These are phyloP conservation scores for Exocentrus adspersus DNA, from an alignment of 2,888 invertebrate species.

Conservation along the genomic window DNA sequence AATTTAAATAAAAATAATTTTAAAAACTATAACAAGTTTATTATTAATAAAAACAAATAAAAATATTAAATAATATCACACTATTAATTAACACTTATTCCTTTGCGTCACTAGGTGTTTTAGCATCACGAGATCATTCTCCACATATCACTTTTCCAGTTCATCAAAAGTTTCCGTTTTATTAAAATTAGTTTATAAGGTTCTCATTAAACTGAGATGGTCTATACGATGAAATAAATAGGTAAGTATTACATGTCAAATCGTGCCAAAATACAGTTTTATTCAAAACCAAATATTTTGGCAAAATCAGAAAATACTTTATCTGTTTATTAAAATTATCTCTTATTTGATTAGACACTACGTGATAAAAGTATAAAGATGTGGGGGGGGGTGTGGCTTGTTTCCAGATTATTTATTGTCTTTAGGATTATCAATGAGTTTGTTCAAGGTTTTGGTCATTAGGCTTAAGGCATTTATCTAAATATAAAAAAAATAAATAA, in stretches of 20 bases:
- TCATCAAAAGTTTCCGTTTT: conserved; percentile 29
- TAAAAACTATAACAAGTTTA: conserved; percentile 58
- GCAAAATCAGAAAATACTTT: too few relatives aligned
- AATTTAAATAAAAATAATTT: conserved; percentile 59
- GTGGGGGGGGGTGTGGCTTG: too few relatives aligned
- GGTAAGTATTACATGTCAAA: not conserved
- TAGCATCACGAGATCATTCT: conserved; percentile 62
- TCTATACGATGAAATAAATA: too few relatives aligned
- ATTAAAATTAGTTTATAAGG: conserved; percentile 29
- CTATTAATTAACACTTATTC: conserved; percentile 60
- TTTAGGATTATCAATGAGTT: too few relatives aligned
- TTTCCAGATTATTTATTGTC: too few relatives aligned
- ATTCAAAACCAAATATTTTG: too few relatives aligned
- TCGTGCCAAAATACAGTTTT: not conserved
- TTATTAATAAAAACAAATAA: conserved; percentile 60
- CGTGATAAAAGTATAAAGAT: too few relatives aligned
- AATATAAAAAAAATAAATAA: too few relatives aligned
- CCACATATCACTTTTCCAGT: conserved; percentile 53
- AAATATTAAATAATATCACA: conserved; percentile 66
- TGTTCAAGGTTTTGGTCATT: too few relatives aligned
- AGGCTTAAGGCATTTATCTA: too few relatives aligned
- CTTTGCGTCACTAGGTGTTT: conserved; percentile 59
- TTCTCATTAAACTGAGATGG: conserved; percentile 15
- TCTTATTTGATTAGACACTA: too few relatives aligned
- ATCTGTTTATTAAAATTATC: too few relatives aligned